Base-by-base conservation (phyloP, 2,888 invertebrate species). In the Euphydryas editha region DNA sequence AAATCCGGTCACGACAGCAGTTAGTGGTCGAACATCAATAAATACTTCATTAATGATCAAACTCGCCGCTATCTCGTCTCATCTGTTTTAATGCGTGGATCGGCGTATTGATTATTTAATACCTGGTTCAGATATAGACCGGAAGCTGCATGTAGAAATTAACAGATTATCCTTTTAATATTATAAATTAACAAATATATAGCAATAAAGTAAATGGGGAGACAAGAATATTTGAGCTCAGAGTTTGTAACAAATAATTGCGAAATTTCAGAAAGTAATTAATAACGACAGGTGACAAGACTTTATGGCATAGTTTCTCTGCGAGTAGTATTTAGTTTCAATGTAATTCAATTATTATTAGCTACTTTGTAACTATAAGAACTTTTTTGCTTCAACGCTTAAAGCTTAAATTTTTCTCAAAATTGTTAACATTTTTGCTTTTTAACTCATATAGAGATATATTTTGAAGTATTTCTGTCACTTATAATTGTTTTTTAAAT, bases 31-130 rank as follows among this genome's bases (percentile, higher is more conserved):
- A 55, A 55, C 30, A 36, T 55, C 54, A 51, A 55, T 62, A 55
- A 62, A 55, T 44, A 58, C 37, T 17, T 21, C 51, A 47, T 24
- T 57, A 58, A 49, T 59, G 68, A 73, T 70, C 60, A 70, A 71
- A 62, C 62, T 51, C 62, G 36, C 70, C 70, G 70, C 69, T 62
- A 68, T 46, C 59, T 64, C 47, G 66, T 62, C 64, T 63, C 68
- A 70, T 70, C 59, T 68, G 63, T 67, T 71, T 73, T 69, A 71
- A 62, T 69, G 62, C 67, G 68, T 69, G 66, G 54, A 63, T 63
- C 67, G 62, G 63, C 69, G 39, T 21, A 57, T 42, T 57, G 42
- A 44, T 54, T 54, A 42, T n/a, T 39, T 42, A 61, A 6, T 30
- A 15, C 18, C 11, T 46, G 30, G 24, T 54, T 8, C 17, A 54